Evolutionary conservation across 2,888 invertebrate species (phyloP).

Genomic region (Caenorhabditis panamensis): DNA sequence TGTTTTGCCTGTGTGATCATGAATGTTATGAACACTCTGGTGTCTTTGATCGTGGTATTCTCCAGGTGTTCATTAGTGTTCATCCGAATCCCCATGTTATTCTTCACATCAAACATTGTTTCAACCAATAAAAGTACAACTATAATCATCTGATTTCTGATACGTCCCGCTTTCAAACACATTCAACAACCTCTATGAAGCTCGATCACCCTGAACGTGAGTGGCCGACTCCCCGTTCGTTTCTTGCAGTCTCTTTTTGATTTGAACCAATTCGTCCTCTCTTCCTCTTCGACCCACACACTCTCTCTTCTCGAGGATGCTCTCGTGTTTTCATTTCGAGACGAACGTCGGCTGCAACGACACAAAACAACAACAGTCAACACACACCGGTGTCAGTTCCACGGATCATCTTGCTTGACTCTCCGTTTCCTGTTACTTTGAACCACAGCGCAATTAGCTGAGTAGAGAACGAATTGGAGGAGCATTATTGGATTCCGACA

Average conservation of each 20-base stretch:
- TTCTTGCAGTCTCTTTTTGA: not conserved
- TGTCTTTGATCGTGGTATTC: too few relatives aligned
- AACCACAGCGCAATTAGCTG: conserved; percentile 10
- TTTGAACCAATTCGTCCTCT: conserved; percentile 2
- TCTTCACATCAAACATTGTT: too few relatives aligned
- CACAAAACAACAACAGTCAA: conserved; percentile 32
- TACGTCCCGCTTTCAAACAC: too few relatives aligned
- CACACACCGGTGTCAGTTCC: conserved; percentile 17
- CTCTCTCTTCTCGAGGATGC: conserved; percentile 7
- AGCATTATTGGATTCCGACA: not conserved
- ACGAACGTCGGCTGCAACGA: conserved; percentile 25
- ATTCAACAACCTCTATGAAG: too few relatives aligned
- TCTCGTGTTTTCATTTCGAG: conserved; percentile 13
- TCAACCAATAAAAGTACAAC: too few relatives aligned
- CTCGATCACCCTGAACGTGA: too few relatives aligned
- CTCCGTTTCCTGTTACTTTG: conserved; percentile 5
- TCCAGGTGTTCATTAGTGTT: too few relatives aligned
- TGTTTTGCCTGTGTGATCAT: too few relatives aligned
- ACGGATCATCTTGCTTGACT: not conserved
- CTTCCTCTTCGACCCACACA: not conserved
- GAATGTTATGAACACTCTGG: too few relatives aligned
- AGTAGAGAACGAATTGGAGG: conserved; percentile 19
- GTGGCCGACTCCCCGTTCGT: too few relatives aligned
- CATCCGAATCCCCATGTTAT: too few relatives aligned
- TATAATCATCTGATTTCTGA: too few relatives aligned